These are phyloP conservation scores for Heliconius congener DNA, from an alignment of 1,140 invertebrate species.

Conservation along the genomic window DNA sequence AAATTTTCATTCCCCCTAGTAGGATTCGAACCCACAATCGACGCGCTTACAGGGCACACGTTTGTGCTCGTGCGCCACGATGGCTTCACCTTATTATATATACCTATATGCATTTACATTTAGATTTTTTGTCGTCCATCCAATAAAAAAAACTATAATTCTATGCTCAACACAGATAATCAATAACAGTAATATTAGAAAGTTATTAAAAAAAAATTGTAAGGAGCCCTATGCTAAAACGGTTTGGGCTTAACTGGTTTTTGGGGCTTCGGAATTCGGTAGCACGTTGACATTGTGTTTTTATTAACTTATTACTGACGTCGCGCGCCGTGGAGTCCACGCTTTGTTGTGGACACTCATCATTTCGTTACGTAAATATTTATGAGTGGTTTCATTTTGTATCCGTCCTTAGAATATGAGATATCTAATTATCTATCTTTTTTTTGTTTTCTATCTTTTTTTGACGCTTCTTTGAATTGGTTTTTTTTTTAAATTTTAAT, in stretches of 20 bases:
- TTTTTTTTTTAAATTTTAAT: background rate
- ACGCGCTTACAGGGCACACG: too few species aligned
- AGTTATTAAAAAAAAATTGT: background rate
- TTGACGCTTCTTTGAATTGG: background rate
- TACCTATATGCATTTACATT: too few species aligned
- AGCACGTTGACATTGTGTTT: conserved; percentile 72
- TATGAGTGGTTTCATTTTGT: conserved; percentile 44
- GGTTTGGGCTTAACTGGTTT: conserved; percentile 44
- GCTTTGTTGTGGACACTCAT: conserved; percentile 60
- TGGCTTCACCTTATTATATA: background rate
- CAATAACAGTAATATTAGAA: background rate
- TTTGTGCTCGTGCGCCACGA: too few species aligned
- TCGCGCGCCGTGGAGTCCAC: conserved; percentile 49
- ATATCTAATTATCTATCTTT: conserved; percentile 21
- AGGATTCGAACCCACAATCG: too few species aligned
- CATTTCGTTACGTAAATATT: conserved; percentile 63
- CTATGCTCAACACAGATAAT: too few species aligned
- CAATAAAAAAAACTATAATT: too few species aligned
- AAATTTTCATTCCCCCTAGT: too few species aligned
- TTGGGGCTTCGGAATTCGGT: conserved; percentile 61
- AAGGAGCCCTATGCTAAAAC: conserved; percentile 37
- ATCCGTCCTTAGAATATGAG: conserved; percentile 40
- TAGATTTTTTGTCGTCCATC: too few species aligned
- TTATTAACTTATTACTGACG: conserved; percentile 63
- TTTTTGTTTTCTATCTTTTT: background rate